phyloP scores from a whole-genome alignment of 2,888 invertebrate genomes.

The Amblyjoppa proteus region DNA sequence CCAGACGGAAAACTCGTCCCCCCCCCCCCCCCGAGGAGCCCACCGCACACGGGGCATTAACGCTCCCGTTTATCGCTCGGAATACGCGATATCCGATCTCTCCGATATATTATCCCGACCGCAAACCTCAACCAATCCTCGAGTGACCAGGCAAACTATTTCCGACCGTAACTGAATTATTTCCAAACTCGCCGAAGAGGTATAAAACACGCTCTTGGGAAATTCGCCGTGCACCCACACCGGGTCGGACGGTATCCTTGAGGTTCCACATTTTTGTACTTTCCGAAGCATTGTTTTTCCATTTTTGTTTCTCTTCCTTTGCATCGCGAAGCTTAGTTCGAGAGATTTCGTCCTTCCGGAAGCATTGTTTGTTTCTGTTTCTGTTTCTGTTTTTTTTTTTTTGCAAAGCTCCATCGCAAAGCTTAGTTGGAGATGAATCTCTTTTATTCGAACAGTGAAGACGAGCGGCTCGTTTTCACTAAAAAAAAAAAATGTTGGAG shows the following conservation, averaged over 20 bases:
- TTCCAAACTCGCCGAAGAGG: constrained; percentile 21
- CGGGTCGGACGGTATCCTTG: constrained; percentile 4
- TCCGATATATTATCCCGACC: constrained; percentile 48
- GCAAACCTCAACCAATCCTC: constrained; percentile 57
- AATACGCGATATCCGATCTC: constrained; percentile 43
- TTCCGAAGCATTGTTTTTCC: not conserved
- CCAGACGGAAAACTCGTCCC: not conserved
- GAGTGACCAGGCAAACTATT: constrained; percentile 49
- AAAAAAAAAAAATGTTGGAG: not conserved
- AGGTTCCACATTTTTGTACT: not conserved
- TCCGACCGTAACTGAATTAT: constrained; percentile 55
- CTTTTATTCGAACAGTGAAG: no score
- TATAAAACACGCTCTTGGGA: constrained; percentile 21
- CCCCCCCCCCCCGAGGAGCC: not conserved
- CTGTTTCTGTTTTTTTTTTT: no score
- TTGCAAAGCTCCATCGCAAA: no score
- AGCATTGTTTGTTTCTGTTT: not conserved
- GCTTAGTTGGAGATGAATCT: no score
- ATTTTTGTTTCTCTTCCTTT: not conserved
- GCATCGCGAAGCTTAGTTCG: not conserved
- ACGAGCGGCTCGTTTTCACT: not conserved
- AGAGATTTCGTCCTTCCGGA: not conserved
- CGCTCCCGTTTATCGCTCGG: constrained; percentile 55
- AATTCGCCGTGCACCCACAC: not conserved
- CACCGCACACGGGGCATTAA: constrained; percentile 46